Evolutionary conservation across 2,797 vertebrate genomes (phyloP).

Genomic region (Spondyliosoma cantharus): DNA sequence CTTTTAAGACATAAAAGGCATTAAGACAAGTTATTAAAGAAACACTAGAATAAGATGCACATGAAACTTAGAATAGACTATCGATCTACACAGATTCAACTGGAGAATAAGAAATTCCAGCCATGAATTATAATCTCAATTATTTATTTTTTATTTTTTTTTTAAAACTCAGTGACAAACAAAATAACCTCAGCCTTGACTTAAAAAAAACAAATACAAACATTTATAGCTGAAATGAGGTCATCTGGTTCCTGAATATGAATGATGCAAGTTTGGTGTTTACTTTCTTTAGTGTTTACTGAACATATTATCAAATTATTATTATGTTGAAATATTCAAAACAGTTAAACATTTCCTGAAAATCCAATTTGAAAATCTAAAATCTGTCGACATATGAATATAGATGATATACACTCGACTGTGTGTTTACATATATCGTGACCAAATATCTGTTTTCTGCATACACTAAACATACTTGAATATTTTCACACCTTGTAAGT

Average conservation of each 20-base stretch:
- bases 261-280: too few species aligned
- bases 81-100: background rate
- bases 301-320: background rate
- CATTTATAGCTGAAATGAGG: too few species aligned
- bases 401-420: background rate
- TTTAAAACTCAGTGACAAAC: background rate
- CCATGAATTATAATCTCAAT: background rate
- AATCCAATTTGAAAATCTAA: background rate
- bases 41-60: too few species aligned
- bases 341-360: background rate
- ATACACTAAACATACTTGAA: background rate
- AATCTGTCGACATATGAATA: background rate
- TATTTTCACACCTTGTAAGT: background rate
- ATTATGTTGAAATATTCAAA: background rate
- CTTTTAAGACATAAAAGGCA: background rate
- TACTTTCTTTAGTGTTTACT: too few species aligned
- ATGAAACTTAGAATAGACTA: background rate
- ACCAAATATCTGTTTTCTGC: background rate
- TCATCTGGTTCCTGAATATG: too few species aligned
- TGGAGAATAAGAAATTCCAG: background rate
- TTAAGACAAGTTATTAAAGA: background rate
- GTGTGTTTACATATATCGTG: background rate
- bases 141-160: too few species aligned
- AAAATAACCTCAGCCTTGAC: background rate
- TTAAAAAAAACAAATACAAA: background rate